Percentiles rank a stretch among this genome's conserved stretches.
Conservation (phyloP, 2,797 vertebrate species). For the Pangasius djambal region DNA sequence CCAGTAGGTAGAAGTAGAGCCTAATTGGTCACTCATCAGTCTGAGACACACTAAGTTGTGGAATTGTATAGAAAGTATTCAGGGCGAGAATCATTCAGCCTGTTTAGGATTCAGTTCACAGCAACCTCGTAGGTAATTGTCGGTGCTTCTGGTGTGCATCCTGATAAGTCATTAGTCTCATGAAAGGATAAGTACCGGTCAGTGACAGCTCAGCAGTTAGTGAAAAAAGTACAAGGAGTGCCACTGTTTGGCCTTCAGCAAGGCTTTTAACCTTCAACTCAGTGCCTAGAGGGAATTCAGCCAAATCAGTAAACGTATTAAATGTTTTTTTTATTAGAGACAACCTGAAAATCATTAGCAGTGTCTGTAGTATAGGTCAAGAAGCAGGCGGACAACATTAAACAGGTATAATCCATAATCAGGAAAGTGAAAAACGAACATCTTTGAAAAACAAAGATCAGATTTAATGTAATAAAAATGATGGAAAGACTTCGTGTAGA, state of each 20-base stretch:
- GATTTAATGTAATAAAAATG: neutral
- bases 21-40: neutral
- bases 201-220: neutral
- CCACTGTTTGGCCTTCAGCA: neutral
- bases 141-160: neutral
- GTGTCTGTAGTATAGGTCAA: neutral
- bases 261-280: neutral
- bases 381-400: neutral
- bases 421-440: neutral
- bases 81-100: neutral
- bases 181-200: neutral
- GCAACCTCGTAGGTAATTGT: neutral
- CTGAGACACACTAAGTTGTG: neutral
- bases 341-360: neutral
- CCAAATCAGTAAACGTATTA: neutral
- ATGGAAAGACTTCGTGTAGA: neutral
- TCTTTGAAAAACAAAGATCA: neutral
- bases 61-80: neutral
- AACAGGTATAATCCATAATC: neutral
- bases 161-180: slow-evolving; percentile 10
- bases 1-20: neutral
- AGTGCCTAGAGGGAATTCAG: neutral
- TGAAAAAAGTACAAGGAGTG: neutral
- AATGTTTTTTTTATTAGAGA: neutral
- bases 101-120: neutral